phyloP scores from a whole-genome alignment of 2,888 invertebrate genomes.

The Andrena camellia region DNA sequence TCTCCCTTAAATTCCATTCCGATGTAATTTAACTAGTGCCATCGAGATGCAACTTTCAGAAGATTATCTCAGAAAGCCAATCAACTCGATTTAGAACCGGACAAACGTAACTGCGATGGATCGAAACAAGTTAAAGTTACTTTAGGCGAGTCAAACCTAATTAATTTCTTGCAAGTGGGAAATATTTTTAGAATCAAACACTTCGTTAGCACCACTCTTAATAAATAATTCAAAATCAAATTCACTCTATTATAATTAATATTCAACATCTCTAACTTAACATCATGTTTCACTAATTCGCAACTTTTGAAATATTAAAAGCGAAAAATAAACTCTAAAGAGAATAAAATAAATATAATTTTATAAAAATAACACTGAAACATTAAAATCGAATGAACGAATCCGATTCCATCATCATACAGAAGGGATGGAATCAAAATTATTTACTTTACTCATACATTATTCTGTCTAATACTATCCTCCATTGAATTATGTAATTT shows the following conservation, averaged over 20 bases:
- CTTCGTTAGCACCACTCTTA: no score
- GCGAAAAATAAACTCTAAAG: not conserved
- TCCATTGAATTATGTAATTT: conserved; percentile 2
- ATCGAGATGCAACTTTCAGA: conserved; percentile 1
- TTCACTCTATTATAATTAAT: not conserved
- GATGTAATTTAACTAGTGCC: not conserved
- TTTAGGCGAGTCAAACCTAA: not conserved
- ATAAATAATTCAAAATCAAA: not conserved
- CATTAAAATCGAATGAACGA: not conserved
- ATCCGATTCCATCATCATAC: no score
- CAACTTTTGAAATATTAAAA: not conserved
- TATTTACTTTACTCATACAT: not conserved
- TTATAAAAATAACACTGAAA: not conserved
- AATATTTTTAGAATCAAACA: not conserved
- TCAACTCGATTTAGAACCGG: not conserved
- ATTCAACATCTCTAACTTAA: no score
- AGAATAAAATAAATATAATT: not conserved
- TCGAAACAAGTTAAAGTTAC: not conserved
- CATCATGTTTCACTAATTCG: not conserved
- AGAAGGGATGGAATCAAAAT: no score
- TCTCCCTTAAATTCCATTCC: not conserved
- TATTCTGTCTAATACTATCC: not conserved
- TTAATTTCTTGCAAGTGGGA: not conserved
- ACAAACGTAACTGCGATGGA: not conserved
- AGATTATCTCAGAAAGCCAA: conserved; percentile 1